Base-by-base conservation (phyloP, 2,797 vertebrate species). In the Antrozous pallidus region DNA sequence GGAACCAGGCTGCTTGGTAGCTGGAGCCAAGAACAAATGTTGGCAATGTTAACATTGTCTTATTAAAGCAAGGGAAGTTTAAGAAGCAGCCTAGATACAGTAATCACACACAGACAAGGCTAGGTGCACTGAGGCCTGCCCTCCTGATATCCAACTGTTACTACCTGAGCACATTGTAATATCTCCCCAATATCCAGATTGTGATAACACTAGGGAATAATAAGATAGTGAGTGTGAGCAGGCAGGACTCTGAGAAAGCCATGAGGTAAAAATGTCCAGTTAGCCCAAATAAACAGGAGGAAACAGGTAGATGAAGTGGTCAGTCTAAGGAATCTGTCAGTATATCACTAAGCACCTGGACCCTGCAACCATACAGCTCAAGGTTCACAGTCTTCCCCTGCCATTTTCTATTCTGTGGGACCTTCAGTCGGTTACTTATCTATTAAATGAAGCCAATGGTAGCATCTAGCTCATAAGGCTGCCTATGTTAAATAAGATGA, bases 11-110 rank as follows among this genome's bases (percentile, higher is more conserved):
- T 96, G 93, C 73, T 67, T 14, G 36, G 88, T 28, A 63, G 51
- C 51, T 3, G 11, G 58, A 91, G 86, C 82, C 90, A 93, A 84
- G 87, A 94, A 75, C 77, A 93, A 93, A 93, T 63, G 79, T 17
- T 65, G 82, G 61, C 7, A 36, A 91, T 12, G 56, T 40, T 70
- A 58, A 67, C 38, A 1, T 49, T 88, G 79, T 88, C 93, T 94
- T 63, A 77, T 42, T 73, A 93, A 95, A 88, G 87, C 49, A 8
- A 80, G n/a, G 9, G 28, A 88, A 90, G 81, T 51, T 8, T 10
- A 12, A 49, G 87, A 56, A 77, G 51, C 47, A 65, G 71, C 47
- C 16, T 11, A 17, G 6, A 2, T 1, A 13, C 11, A 12, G 10
- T 0, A 13, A n/a, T 5, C 5, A 3, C 22, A 10, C 67, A 56